A percentile compares a stretch with the other conserved stretches of the same genome.
Conservation (phyloP, 2,113 vertebrate species). For the Syngnathus floridae region DNA sequence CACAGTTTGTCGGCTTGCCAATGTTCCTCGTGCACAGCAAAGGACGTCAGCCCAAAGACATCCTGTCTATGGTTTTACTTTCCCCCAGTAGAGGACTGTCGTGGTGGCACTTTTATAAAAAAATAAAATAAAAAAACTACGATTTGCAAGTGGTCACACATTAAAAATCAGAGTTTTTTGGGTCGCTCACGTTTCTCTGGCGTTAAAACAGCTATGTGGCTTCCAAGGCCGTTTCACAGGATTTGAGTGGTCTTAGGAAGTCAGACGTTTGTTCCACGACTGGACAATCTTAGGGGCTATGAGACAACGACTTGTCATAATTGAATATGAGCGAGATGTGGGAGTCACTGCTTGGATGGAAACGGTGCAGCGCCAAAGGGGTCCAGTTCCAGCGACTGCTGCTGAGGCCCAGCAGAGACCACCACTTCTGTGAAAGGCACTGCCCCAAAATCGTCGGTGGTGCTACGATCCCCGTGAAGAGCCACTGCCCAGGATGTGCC, state of each 20-base stretch:
- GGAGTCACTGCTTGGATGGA: constrained; percentile 84
- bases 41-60: too few species aligned
- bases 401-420: constrained; percentile 59
- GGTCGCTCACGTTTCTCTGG: not conserved
- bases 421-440: constrained; percentile 91
- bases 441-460: constrained; percentile 90
- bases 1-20: not conserved
- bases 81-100: too few species aligned
- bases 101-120: not conserved
- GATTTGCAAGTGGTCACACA: not conserved
- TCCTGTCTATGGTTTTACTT: too few species aligned
- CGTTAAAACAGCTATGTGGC: not conserved
- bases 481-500: constrained; percentile 62
- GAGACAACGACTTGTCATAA: not conserved
- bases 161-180: not conserved
- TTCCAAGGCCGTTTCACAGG: not conserved
- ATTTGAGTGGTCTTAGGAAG: not conserved
- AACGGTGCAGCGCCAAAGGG: constrained; percentile 97
- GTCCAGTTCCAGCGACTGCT: constrained; percentile 78
- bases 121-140: not conserved
- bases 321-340: not conserved
- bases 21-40: too few species aligned
- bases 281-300: not conserved
- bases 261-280: not conserved
- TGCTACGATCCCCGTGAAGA: constrained; percentile 64